Conservation (phyloP, 2,888 invertebrate species). For the Microplitis manilae region DNA sequence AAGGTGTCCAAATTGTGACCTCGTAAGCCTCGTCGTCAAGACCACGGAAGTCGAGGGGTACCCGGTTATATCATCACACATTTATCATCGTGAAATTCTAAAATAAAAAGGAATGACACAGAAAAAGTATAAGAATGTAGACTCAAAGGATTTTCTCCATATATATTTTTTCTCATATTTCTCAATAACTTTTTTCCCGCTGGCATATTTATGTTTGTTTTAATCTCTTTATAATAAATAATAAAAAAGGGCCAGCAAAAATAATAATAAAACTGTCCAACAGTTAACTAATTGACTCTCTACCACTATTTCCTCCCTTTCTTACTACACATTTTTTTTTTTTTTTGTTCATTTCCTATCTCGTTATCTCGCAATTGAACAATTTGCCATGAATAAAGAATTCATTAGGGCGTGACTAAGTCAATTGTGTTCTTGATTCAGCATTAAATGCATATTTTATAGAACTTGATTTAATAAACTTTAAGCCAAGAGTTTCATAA, state of each 20-base stretch:
- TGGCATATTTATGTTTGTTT: background rate
- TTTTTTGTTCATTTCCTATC: constrained; percentile 16
- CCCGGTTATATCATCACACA: too few relatives aligned
- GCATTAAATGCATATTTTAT: background rate
- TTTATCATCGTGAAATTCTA: constrained; percentile 37
- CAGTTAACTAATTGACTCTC: constrained; percentile 44
- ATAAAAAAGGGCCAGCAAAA: background rate
- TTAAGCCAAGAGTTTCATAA: background rate
- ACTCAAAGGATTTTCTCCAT: constrained; percentile 25
- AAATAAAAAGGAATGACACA: constrained; percentile 28
- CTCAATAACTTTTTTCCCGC: constrained; percentile 7
- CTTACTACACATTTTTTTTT: constrained; percentile 31
- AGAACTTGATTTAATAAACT: background rate
- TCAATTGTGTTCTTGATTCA: background rate
- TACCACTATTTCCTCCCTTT: constrained; percentile 7
- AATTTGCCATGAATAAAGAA: constrained; percentile 29
- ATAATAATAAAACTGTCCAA: constrained; percentile 19
- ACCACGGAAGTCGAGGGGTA: too few relatives aligned
- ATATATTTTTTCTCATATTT: background rate
- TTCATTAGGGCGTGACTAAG: constrained; percentile 7
- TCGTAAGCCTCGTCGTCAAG: too few relatives aligned
- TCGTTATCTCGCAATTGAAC: constrained; percentile 31
- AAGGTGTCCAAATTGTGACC: too few relatives aligned
- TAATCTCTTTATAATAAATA: background rate
- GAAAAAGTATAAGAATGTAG: constrained; percentile 28